Base-by-base conservation (phyloP, 2,888 invertebrate genomes). In the Sylvicola cinctus region DNA sequence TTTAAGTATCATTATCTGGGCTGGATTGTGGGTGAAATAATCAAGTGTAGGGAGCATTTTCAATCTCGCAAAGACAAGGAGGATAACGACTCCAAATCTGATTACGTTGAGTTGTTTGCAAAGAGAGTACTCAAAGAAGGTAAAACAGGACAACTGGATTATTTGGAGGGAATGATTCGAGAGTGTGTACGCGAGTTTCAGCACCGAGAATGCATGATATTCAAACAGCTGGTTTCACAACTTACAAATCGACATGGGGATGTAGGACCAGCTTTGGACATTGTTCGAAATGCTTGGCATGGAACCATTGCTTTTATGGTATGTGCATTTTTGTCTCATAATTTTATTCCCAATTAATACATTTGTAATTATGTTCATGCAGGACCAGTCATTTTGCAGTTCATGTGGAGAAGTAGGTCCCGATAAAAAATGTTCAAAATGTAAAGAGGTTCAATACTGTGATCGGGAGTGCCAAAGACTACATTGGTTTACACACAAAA, bases 371-470 rank as follows among this genome's bases (percentile, higher is more conserved):
- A 7, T 11, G 12, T 32, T 15, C 14, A 10, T 40, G 2, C 37
- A 55, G 45, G 65, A 70, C 39, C 66, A 75, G 11, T 66, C 70
- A 33, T 62, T 66, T 10, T 91, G 93, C 53, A 72, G 73, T 37
- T 78, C 87, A 2, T 93, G 91, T 49, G 81, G 83, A 1, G 83
- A 87, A 47, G 81, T 85, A 45, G 77, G 80, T 44, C 85, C 90
- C 0, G 70, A 74, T 6, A 93, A 91, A 52, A 85, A 90, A 54
- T 98, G 96, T 57, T 79, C 90, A 8, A 84, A 84, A 52, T 98
- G 96, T 58, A 90, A 87, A 64, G 69, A 70, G 37, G 87, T 87
- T 34, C 77, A 81, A 51, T 98, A 98, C 53, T 98, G 96, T 60
- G 81, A 88, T 56, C 67, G 83, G 39, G 79, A 81, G 49, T 98